These are phyloP conservation scores for Proctacanthus coquilletti DNA, from an alignment of 1,140 invertebrate species.

Conservation along the genomic window DNA sequence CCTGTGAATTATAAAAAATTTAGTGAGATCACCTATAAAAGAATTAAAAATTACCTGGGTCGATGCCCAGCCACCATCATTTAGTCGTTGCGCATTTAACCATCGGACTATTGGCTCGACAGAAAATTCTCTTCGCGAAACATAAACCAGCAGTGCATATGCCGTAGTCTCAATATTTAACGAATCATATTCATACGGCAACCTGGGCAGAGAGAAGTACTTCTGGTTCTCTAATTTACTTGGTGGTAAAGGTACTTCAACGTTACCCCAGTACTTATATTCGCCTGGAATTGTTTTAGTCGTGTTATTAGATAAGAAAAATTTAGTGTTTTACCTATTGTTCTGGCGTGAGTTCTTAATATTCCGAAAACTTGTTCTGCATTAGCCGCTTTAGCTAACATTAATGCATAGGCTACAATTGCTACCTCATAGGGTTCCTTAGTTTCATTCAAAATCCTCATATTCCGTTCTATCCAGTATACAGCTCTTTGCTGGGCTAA, in stretches of 20 bases:
- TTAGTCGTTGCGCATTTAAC: constrained; percentile 79
- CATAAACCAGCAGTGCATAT: constrained; percentile 81
- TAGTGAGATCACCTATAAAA: constrained; percentile 5
- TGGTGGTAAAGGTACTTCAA: constrained; percentile 56
- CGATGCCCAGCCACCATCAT: constrained; percentile 89
- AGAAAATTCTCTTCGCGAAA: constrained; percentile 61
- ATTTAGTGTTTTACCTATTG: constrained; percentile 36
- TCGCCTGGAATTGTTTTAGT: constrained; percentile 36
- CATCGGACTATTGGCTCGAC: constrained; percentile 79
- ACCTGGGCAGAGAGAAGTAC: constrained; percentile 70
- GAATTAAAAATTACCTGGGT: constrained; percentile 49
- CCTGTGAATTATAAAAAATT: constrained; percentile 23
- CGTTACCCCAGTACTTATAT: constrained; percentile 73
- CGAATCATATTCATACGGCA: constrained; percentile 76
- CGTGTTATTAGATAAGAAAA: constrained; percentile 2
- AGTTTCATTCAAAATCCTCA: constrained; percentile 51
- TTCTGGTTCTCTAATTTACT: constrained; percentile 80
- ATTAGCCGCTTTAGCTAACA: constrained; percentile 57
- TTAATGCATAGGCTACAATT: constrained; percentile 74
- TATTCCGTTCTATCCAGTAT: constrained; percentile 69
- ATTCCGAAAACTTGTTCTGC: constrained; percentile 70
- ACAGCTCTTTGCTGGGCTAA: constrained; percentile 53
- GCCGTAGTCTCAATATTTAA: constrained; percentile 86
- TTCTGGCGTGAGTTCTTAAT: constrained; percentile 44
- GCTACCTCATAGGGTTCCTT: constrained; percentile 72